Conservation (phyloP, 2,113 vertebrate genomes). For the Arizona elegans region DNA sequence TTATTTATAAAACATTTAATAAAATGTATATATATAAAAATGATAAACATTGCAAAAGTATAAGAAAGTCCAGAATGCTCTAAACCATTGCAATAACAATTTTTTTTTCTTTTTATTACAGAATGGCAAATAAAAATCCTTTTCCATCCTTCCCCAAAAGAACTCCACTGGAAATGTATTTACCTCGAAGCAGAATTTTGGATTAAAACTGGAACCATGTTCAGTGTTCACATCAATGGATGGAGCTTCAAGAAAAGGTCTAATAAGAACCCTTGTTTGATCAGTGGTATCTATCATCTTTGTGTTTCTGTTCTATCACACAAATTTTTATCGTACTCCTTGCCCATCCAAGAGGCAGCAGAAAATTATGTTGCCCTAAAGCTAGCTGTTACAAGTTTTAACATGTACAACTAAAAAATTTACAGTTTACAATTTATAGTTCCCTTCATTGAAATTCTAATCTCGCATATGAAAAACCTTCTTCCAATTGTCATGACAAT, state of each 20-base stretch:
- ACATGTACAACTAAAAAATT: background rate
- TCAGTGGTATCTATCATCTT: background rate
- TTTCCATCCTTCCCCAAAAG: background rate
- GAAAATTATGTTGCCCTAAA: background rate
- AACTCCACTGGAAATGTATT: background rate
- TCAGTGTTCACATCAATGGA: background rate
- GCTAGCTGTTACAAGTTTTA: background rate
- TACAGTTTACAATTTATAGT: background rate
- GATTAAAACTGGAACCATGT: background rate
- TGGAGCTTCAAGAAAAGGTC: constrained; percentile 29
- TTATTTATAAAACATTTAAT: no score
- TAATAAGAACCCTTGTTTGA: background rate
- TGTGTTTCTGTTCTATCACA: background rate
- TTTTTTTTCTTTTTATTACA: constrained; percentile 22
- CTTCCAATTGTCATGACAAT: background rate
- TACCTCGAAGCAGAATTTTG: background rate
- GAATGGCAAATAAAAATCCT: background rate
- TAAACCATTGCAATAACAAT: background rate
- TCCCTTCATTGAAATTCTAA: background rate
- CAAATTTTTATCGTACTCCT: background rate
- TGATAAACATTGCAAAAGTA: background rate
- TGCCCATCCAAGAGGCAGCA: background rate
- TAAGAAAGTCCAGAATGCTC: background rate
- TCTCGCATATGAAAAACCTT: background rate
- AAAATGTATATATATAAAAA: background rate